phyloP scores from a whole-genome alignment of 2,888 invertebrate species.

The Nephrotoma appendiculata region DNA sequence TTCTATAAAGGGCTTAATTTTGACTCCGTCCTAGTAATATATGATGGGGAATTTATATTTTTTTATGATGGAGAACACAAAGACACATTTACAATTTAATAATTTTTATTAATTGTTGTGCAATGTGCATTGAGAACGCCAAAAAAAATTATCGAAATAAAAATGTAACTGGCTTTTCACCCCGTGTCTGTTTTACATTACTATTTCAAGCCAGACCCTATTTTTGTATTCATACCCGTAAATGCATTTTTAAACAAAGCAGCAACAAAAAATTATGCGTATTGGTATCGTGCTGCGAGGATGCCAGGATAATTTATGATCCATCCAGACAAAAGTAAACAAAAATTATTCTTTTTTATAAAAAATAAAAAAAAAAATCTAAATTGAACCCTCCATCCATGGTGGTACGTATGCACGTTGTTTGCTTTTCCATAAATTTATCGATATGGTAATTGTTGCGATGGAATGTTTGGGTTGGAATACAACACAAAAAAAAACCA shows the following conservation, averaged over 20 bases:
- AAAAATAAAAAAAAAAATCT: background rate
- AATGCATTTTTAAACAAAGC: background rate
- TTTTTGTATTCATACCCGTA: background rate
- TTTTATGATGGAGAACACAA: too few species aligned
- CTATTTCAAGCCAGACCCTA: background rate
- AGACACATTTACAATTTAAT: background rate
- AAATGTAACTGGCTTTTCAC: background rate
- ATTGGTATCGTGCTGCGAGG: background rate
- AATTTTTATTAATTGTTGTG: background rate
- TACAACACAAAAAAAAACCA: background rate
- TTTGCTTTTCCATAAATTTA: background rate
- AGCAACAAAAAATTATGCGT: background rate
- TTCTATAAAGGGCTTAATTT: too few species aligned
- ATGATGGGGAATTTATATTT: too few species aligned
- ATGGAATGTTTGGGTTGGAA: background rate
- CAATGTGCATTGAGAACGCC: background rate
- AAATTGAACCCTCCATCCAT: background rate
- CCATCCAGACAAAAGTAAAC: conserved; percentile 4
- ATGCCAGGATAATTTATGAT: conserved; percentile 2
- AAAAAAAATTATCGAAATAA: background rate
- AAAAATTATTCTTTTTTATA: background rate
- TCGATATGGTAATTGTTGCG: background rate
- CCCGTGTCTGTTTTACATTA: background rate
- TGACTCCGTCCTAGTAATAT: too few species aligned
- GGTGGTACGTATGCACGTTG: background rate